phyloP scores from a whole-genome alignment of 2,113 vertebrate species.

The Glaucomys volans region DNA sequence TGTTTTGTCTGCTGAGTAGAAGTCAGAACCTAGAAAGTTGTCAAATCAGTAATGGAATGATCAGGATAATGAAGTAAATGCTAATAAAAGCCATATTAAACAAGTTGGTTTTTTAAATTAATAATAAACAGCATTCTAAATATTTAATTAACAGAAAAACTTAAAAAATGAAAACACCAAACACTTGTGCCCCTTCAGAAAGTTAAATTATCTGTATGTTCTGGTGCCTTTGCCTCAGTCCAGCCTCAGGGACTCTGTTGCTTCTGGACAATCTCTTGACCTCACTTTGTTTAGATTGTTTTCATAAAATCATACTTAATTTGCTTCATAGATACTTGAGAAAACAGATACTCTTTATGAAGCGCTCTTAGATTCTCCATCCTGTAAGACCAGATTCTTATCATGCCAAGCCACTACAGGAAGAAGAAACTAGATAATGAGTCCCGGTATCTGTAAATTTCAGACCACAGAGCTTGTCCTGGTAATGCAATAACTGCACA shows the following conservation, averaged over 20 bases:
- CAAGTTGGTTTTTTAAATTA: background rate
- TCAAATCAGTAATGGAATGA: background rate
- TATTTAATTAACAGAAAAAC: background rate
- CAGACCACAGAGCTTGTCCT: background rate
- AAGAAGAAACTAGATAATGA: background rate
- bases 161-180: background rate
- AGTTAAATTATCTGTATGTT: too few species aligned
- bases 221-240: background rate
- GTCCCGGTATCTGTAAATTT: background rate
- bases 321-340: background rate
- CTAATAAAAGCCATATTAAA: background rate
- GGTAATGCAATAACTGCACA: background rate
- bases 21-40: background rate
- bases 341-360: background rate
- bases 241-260: background rate
- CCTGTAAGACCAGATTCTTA: background rate
- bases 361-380: background rate
- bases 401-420: background rate
- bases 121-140: background rate
- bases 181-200: background rate
- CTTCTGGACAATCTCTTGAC: background rate
- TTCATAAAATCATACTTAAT: background rate
- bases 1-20: background rate
- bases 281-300: background rate
- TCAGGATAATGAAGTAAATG: background rate